Percentiles rank a stretch among this genome's conserved stretches.
phyloP scores from a whole-genome alignment of 2,113 vertebrate species.

The Anoplopoma fimbria region DNA sequence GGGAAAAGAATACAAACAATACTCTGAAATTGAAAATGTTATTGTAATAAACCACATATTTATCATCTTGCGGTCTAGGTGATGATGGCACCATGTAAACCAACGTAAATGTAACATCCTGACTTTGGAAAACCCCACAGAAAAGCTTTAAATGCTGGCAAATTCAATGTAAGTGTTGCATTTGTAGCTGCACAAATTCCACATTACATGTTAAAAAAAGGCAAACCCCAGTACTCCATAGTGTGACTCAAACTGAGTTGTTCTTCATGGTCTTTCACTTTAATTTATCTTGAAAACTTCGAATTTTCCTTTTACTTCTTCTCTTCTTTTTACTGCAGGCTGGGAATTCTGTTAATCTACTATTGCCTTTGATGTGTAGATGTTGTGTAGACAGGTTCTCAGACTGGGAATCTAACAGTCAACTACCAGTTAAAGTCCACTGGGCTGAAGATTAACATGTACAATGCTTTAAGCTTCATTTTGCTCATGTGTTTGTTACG shows the following conservation, averaged over 20 bases:
- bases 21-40: neutral
- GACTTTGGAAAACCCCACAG: neutral
- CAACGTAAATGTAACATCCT: neutral
- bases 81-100: neutral
- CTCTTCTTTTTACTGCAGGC: neutral
- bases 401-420: neutral
- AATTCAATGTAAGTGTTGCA: neutral
- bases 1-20: neutral
- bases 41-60: neutral
- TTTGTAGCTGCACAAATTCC: neutral
- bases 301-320: neutral
- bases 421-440: neutral
- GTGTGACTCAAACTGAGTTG: neutral
- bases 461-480: neutral
- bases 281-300: neutral
- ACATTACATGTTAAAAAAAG: neutral
- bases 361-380: neutral
- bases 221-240: neutral
- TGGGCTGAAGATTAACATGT: slow-evolving; percentile 2
- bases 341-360: neutral
- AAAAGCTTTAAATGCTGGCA: neutral
- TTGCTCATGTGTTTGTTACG: slow-evolving; percentile 26
- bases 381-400: neutral
- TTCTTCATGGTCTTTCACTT: neutral
- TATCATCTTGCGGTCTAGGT: neutral